Percentiles rank a stretch among this genome's conserved stretches.
These are phyloP conservation scores for Galagoides demidoff DNA, from an alignment of 2,797 vertebrate species.

Conservation along the genomic window DNA sequence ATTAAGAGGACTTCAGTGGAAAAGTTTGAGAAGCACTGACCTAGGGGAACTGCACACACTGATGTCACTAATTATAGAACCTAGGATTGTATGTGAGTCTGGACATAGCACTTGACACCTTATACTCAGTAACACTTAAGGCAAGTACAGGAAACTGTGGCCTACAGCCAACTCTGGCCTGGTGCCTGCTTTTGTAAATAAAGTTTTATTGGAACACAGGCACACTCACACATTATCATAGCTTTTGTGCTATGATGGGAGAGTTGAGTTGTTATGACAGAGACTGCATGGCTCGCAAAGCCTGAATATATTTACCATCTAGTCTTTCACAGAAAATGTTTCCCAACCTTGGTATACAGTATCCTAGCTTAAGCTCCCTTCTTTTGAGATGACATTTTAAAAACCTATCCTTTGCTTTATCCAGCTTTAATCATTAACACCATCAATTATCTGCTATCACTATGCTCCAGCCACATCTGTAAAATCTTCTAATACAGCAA, in stretches of 20 bases:
- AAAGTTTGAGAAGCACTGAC: background rate
- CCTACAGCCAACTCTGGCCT: background rate
- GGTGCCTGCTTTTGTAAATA: background rate
- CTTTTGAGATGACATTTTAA: background rate
- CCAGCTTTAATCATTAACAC: background rate
- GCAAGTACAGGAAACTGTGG: background rate
- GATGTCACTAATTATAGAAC: background rate
- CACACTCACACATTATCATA: background rate
- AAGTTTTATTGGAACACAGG: background rate
- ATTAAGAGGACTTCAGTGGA: background rate
- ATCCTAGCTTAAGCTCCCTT: background rate
- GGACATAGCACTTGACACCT: background rate
- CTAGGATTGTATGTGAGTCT: background rate
- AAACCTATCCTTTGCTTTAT: conserved; percentile 1
- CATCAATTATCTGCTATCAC: background rate
- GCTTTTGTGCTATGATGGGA: background rate
- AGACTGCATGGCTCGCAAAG: background rate
- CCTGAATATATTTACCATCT: background rate
- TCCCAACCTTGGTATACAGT: background rate
- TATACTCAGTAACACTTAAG: background rate
- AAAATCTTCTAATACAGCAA: background rate
- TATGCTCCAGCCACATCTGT: background rate
- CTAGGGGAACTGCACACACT: background rate
- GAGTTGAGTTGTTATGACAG: background rate
- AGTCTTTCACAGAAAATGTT: background rate